Evolutionary conservation across 2,888 invertebrate species (phyloP).

Genomic region (Drosophila nr. medialis): DNA sequence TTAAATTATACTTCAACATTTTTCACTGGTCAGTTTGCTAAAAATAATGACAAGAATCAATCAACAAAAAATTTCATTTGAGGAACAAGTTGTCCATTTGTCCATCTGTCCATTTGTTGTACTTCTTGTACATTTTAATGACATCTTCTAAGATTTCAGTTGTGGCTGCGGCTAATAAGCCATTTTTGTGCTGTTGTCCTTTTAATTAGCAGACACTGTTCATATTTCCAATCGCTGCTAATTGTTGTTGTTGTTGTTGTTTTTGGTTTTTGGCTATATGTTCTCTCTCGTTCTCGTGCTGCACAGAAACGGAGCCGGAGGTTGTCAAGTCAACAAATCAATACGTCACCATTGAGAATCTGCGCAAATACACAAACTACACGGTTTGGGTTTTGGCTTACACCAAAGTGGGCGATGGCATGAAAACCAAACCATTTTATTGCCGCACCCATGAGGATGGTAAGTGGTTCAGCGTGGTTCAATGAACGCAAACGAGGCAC

Average conservation of each 20-base stretch:
- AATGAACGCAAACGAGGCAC: constrained; percentile 76
- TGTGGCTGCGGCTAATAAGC: constrained; percentile 3
- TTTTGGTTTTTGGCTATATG: neutral
- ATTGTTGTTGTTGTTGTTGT: constrained; percentile 50
- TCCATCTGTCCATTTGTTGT: neutral
- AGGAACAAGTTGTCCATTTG: neutral
- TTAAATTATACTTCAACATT: neutral
- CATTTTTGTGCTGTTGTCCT: constrained; percentile 18
- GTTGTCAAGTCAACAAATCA: constrained; percentile 88
- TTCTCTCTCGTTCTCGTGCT: neutral
- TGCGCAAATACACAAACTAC: constrained; percentile 95
- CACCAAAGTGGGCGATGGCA: constrained; percentile 95
- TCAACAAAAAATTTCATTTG: neutral
- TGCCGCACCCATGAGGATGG: constrained; percentile 96
- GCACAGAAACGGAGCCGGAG: constrained; percentile 89
- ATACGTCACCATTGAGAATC: constrained; percentile 87
- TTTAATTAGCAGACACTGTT: constrained; percentile 63
- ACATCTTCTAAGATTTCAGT: neutral
- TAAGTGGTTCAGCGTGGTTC: constrained; percentile 84
- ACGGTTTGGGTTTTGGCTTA: constrained; percentile 95
- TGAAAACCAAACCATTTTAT: constrained; percentile 92
- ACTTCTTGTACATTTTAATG: neutral
- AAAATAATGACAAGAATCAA: no score
- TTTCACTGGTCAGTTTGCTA: neutral
- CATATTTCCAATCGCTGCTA: constrained; percentile 66